Percentiles rank a stretch among this genome's conserved stretches.
phyloP scores from a whole-genome alignment of 1,140 invertebrate species.

The Panulirus ornatus region DNA sequence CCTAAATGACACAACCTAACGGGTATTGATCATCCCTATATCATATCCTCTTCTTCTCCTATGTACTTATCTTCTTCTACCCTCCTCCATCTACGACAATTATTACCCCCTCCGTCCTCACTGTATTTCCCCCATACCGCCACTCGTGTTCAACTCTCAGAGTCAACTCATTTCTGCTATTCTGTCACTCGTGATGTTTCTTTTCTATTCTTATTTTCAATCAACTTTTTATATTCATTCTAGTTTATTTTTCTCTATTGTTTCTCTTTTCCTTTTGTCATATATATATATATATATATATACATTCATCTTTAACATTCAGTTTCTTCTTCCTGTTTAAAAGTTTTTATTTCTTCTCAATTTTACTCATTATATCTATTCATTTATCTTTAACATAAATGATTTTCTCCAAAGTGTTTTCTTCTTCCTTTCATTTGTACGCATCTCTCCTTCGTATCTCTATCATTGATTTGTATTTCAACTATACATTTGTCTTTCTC shows the following conservation, averaged over 20 bases:
- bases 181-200: constrained; percentile 3
- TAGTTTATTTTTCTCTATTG: too few relatives aligned
- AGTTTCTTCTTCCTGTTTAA: too few relatives aligned
- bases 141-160: background rate
- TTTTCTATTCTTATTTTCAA: background rate
- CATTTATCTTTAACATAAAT: too few relatives aligned
- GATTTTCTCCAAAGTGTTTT: too few relatives aligned
- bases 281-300: too few relatives aligned
- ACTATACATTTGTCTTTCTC: background rate
- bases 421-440: background rate
- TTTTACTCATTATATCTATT: too few relatives aligned
- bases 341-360: too few relatives aligned
- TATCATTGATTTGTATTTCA: too few relatives aligned
- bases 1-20: too few relatives aligned
- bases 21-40: too few relatives aligned
- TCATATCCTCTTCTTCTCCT: background rate
- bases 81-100: background rate
- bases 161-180: background rate
- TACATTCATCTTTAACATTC: too few relatives aligned
- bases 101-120: background rate
- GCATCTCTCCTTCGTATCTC: background rate
- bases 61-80: background rate
- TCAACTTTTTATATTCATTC: background rate
- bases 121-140: background rate
- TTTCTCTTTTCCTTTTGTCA: too few relatives aligned